These are phyloP conservation scores for Halcyon malimbica DNA, from an alignment of 2,113 vertebrate genomes.

Conservation along the genomic window DNA sequence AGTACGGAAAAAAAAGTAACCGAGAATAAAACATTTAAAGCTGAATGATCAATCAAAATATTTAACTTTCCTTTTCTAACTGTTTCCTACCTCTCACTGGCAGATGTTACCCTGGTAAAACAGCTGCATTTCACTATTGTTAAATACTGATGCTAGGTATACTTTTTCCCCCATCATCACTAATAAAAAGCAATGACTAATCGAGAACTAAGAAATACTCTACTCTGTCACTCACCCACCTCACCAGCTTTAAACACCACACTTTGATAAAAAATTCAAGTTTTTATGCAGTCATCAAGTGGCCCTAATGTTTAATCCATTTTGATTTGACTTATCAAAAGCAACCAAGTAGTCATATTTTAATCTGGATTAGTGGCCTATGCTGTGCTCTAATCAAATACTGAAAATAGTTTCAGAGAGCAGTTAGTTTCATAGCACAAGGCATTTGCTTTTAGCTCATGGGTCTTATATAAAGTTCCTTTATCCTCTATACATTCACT, in stretches of 20 bases:
- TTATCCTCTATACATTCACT: neutral
- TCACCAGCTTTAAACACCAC: neutral
- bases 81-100: neutral
- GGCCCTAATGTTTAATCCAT: neutral
- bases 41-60: neutral
- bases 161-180: neutral
- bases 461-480: neutral
- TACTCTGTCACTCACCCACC: neutral
- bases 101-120: neutral
- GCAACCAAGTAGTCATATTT: neutral
- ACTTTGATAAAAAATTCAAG: neutral
- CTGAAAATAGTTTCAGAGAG: neutral
- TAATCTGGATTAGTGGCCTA: neutral
- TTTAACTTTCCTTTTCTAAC: neutral
- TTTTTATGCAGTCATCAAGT: neutral
- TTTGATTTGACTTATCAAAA: neutral
- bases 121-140: neutral
- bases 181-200: neutral
- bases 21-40: neutral
- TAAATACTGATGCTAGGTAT: neutral
- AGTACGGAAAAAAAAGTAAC: neutral
- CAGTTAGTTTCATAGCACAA: neutral
- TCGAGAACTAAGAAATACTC: neutral
- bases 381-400: neutral
- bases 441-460: neutral